Evolutionary conservation across 2,113 vertebrate genomes (phyloP).

Genomic region (Mungos mungo): DNA sequence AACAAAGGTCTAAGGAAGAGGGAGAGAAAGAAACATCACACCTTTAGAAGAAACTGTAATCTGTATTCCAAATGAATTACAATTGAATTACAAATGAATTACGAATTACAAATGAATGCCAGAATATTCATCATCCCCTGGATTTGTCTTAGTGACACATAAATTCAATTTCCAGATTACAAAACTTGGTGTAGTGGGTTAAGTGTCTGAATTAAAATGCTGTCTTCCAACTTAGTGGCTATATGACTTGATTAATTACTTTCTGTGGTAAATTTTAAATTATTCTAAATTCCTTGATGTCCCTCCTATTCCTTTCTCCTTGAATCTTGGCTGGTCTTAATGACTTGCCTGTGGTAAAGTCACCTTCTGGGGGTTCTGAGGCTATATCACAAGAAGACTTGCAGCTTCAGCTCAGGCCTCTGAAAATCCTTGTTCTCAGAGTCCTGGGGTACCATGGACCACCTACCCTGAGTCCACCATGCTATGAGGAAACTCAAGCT

Average conservation of each 20-base stretch:
- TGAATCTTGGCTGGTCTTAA: background rate
- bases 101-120: background rate
- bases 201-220: background rate
- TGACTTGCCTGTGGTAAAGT: background rate
- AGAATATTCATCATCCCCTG: background rate
- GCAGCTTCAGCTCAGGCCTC: background rate
- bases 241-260: background rate
- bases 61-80: background rate
- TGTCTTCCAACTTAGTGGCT: background rate
- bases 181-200: background rate
- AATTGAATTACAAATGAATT: background rate
- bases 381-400: background rate
- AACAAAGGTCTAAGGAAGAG: background rate
- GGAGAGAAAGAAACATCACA: background rate
- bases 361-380: background rate
- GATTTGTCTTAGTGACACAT: background rate
- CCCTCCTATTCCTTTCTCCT: background rate
- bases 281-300: background rate
- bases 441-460: background rate
- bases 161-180: constrained; percentile 6
- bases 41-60: background rate
- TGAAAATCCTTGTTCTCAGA: background rate
- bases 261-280: background rate
- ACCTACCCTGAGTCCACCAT: background rate
- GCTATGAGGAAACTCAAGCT: background rate